Evolutionary conservation across 2,113 vertebrate genomes (phyloP).

Genomic region (Chaetura pelagica): DNA sequence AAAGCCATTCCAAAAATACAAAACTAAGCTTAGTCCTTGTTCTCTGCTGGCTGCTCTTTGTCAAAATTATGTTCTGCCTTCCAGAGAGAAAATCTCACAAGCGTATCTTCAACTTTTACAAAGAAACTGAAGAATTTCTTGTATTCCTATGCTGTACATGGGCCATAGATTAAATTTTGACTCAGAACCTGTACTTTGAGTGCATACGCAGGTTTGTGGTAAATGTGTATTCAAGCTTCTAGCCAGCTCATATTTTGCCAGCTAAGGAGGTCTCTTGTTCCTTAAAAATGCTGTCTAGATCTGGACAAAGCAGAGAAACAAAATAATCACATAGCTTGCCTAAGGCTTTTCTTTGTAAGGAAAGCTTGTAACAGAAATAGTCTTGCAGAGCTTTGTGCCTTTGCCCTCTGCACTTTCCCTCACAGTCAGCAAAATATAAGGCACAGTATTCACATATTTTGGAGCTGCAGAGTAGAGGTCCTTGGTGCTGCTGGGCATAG

Average conservation of each 20-base stretch:
- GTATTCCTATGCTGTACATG: too few species aligned
- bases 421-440: background rate
- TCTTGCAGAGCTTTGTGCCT: background rate
- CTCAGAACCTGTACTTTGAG: background rate
- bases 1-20: background rate
- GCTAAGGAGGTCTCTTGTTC: background rate
- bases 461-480: background rate
- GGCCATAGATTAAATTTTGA: too few species aligned
- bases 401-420: background rate
- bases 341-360: background rate
- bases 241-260: background rate
- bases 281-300: background rate
- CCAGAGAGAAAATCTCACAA: too few species aligned
- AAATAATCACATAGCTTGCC: rapidly evolving
- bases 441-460: background rate
- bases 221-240: background rate
- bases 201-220: background rate
- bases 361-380: background rate
- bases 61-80: background rate
- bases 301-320: background rate
- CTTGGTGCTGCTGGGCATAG: background rate
- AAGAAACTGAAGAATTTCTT: too few species aligned
- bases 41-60: background rate
- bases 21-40: background rate
- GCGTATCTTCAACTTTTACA: too few species aligned